Evolutionary conservation across 2,113 vertebrate genomes (phyloP).

Genomic region (Gobiocypris rarus): DNA sequence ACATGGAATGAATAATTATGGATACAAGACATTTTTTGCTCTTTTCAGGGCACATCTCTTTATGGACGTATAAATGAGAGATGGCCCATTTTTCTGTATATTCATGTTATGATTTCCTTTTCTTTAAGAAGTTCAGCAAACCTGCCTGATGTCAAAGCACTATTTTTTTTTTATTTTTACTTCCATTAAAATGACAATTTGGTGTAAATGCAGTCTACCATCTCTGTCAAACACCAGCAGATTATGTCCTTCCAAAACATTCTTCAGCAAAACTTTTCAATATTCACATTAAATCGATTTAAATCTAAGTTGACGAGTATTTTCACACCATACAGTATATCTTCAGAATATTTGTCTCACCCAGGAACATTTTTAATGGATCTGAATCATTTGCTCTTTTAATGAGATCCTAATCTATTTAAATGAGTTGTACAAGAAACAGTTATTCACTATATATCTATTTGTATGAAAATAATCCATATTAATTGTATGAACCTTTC

Average conservation of each 20-base stretch:
- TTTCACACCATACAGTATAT: neutral
- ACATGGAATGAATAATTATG: conserved; percentile 46
- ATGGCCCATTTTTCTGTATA: neutral
- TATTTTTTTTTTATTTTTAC: too few species aligned
- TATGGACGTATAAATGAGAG: neutral
- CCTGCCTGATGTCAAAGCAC: neutral
- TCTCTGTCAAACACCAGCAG: neutral
- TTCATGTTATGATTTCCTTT: neutral
- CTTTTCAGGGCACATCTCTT: conserved; percentile 11
- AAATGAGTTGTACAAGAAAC: neutral
- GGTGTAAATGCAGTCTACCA: neutral
- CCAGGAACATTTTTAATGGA: neutral
- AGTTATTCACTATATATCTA: neutral
- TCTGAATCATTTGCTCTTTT: neutral
- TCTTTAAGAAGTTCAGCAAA: neutral
- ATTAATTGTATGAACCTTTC: neutral
- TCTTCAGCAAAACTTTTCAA: neutral
- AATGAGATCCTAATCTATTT: neutral
- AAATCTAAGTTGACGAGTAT: neutral
- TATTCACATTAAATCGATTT: neutral
- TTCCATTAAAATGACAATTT: neutral
- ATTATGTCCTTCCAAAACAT: neutral
- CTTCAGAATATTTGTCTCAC: neutral
- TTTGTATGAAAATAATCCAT: neutral
- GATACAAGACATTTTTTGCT: conserved; percentile 21